Evolutionary conservation across 1,140 invertebrate species (phyloP).

Genomic region (Camponotus floridanus): DNA sequence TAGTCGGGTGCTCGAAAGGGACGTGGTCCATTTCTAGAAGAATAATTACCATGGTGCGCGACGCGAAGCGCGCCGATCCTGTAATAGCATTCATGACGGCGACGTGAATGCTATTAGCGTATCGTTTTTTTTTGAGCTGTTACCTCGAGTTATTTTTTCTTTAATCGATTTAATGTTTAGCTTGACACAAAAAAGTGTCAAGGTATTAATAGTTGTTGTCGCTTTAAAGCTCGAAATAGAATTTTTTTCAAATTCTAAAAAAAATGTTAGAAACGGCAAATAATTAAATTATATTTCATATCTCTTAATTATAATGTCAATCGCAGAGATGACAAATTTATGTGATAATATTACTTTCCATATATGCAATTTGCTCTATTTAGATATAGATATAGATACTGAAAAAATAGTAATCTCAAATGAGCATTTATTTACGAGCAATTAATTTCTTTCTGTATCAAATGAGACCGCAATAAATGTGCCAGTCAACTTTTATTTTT

Average conservation of each 20-base stretch:
- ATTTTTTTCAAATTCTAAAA: not conserved
- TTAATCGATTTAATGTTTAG: constrained; percentile 17
- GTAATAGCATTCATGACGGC: not conserved
- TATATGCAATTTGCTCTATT: not conserved
- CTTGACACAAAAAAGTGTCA: not conserved
- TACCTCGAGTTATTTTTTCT: not conserved
- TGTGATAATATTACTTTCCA: not conserved
- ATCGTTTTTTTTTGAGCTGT: not conserved
- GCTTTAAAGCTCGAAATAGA: no score
- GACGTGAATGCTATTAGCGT: not conserved
- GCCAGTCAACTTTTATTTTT: constrained; percentile 20
- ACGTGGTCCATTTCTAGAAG: constrained; percentile 59
- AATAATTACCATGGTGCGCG: constrained; percentile 41
- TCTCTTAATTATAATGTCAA: not conserved
- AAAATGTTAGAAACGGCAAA: not conserved
- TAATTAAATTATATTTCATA: not conserved
- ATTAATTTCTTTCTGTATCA: not conserved
- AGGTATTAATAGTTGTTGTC: no score
- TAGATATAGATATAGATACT: not conserved
- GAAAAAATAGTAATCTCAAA: constrained; percentile 7
- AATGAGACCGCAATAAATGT: not conserved
- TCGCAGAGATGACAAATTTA: not conserved
- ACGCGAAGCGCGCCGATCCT: not conserved
- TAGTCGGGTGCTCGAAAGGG: constrained; percentile 23
- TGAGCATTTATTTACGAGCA: not conserved